A percentile compares a stretch with the other conserved stretches of the same genome.
Evolutionary conservation across 2,888 invertebrate species (phyloP).

Genomic region (Proisotoma minuta): DNA sequence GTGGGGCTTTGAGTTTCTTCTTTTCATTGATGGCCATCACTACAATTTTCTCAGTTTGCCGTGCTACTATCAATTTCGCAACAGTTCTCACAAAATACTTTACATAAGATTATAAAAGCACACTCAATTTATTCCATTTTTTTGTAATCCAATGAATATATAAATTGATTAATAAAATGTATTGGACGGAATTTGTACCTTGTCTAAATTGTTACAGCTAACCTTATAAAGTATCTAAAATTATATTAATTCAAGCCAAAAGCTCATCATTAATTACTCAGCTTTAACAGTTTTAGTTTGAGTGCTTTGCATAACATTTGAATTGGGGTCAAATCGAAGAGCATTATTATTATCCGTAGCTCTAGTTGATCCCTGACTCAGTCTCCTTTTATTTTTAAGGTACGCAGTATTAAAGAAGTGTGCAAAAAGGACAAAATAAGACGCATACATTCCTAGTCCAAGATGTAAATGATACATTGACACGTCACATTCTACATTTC

Average conservation of each 20-base stretch:
- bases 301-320: too few species aligned
- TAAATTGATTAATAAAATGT: too few species aligned
- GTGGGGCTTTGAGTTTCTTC: background rate
- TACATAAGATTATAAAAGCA: background rate
- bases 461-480: constrained; percentile 78
- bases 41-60: background rate
- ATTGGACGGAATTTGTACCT: too few species aligned
- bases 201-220: too few species aligned
- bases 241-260: too few species aligned
- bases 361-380: background rate
- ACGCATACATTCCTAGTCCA: constrained; percentile 88
- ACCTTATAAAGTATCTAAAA: too few species aligned
- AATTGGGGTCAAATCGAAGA: too few species aligned
- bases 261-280: too few species aligned
- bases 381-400: constrained; percentile 28
- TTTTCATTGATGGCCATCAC: background rate
- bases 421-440: constrained; percentile 87
- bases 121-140: background rate
- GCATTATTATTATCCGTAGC: background rate
- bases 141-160: too few species aligned
- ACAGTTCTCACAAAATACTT: background rate
- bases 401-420: constrained; percentile 91
- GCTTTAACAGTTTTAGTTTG: too few species aligned
- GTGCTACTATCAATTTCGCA: background rate
- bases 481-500: constrained; percentile 72